Evolutionary conservation across 2,888 invertebrate species (phyloP), one percentile per base, ranked within the genome.

Genomic region (Heliconius aoede): DNA sequence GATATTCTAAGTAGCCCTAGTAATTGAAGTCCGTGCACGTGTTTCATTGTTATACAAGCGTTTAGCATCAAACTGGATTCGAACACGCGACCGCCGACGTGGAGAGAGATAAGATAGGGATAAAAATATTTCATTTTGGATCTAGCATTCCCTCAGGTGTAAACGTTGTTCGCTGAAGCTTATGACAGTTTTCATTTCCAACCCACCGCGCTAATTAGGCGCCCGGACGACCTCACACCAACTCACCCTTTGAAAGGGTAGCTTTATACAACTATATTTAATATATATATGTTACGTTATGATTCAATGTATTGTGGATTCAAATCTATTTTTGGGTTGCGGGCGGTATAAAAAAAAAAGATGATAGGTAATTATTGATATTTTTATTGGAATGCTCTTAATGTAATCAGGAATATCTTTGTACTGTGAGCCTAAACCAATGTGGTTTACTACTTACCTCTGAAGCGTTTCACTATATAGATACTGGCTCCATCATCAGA

Each of bases 101-200:
- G 21, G n/a, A 24, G 36, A 65, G 1, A 65, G 65, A 65, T 65
- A 36, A 40, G 36, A 69, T 69, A 30, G 4, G n/a, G 5, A 15
- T 30, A 30, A 55, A 55, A 30, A 55, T 32, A 69, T 46, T 30
- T n/a, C 30, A 51, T 32, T 30, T 30, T 55, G 24, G 51, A 74
- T 28, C 32, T 46, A 36, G 46, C 60, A 60, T 30, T 68, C 21
- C 58, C n/a, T 68, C 74, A 68, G 60, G 74, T 68, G 68, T 61
- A 46, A 46, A 74, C 30, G 60, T 58, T 74, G 74, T 60, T 60
- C 67, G 68, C 26, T 74, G 60, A 68, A 24, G 60, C 72, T 28
- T 65, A 30, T 55, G 87, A 86, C 86, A 90, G 89, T 89, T 87
- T 88, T 88, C 88, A 90, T 88, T 86, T 88, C 85, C 86, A 87